Evolutionary conservation across 2,113 vertebrate genomes (phyloP).

Genomic region (Crotalus horridus): DNA sequence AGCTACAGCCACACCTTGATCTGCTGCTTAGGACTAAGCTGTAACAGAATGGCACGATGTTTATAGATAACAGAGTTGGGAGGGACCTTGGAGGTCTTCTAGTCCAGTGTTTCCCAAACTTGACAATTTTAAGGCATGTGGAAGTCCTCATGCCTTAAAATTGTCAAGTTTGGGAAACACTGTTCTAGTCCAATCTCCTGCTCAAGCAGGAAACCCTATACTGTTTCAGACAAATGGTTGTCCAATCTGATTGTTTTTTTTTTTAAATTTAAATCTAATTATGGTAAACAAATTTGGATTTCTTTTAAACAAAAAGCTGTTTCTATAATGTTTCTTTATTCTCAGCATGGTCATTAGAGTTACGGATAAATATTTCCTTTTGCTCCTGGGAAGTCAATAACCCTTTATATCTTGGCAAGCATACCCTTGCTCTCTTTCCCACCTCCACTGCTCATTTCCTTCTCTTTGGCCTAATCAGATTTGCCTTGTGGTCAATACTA

Average conservation of each 20-base stretch:
- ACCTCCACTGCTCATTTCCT: not conserved
- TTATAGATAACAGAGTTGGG: not conserved
- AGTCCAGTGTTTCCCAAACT: not conserved
- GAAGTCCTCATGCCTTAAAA: too few relatives aligned
- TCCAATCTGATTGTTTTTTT: not conserved
- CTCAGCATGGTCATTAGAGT: not conserved
- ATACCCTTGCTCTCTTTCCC: not conserved
- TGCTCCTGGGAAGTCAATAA: not conserved
- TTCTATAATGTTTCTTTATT: not conserved
- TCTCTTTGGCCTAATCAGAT: not conserved
- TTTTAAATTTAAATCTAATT: not conserved
- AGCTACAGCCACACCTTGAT: not conserved
- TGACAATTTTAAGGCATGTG: too few relatives aligned
- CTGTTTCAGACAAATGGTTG: not conserved
- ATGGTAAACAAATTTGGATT: not conserved
- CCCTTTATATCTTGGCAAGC: not conserved
- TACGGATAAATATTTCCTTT: conserved; percentile 2
- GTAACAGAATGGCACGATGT: not conserved
- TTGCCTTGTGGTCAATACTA: not conserved
- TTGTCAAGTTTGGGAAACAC: too few relatives aligned
- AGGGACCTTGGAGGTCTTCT: not conserved
- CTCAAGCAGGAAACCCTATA: not conserved
- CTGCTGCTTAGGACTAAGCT: not conserved
- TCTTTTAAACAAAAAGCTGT: not conserved
- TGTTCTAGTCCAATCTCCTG: not conserved